These are phyloP conservation scores for Smutsia temminckii DNA, from an alignment of 2,797 vertebrate species.

Conservation along the genomic window DNA sequence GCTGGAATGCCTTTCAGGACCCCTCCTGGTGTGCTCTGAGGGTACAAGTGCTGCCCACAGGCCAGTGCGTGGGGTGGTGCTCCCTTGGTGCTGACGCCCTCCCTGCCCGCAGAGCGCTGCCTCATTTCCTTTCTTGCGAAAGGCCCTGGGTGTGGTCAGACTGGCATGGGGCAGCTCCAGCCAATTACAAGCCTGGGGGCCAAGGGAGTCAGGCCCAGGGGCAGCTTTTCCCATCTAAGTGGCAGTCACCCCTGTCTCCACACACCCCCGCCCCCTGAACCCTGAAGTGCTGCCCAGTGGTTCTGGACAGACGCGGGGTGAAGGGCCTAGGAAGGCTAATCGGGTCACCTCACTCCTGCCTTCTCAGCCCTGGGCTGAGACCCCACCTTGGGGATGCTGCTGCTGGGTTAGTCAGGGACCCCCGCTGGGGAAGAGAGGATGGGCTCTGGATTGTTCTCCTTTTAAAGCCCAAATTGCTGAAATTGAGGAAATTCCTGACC, in stretches of 20 bases:
- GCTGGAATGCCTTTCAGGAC: conserved; percentile 45
- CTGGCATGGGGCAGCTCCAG: conserved; percentile 71
- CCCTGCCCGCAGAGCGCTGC: conserved; percentile 77
- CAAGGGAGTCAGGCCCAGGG: conserved; percentile 43
- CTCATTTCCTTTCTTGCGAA: conserved; percentile 80
- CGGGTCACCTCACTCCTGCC: background rate
- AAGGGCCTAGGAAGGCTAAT: background rate
- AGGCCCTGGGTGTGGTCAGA: conserved; percentile 75
- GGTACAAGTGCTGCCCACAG: background rate
- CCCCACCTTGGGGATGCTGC: background rate
- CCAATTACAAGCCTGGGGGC: conserved; percentile 66
- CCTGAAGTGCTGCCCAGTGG: background rate
- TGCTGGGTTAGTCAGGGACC: conserved; percentile 52
- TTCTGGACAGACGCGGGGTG: background rate
- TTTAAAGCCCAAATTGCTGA: conserved; percentile 86
- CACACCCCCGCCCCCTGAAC: background rate
- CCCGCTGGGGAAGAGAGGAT: conserved; percentile 58
- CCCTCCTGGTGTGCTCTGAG: background rate
- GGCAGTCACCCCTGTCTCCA: background rate
- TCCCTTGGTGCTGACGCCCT: conserved; percentile 48
- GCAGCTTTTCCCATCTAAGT: conserved; percentile 42
- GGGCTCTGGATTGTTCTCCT: conserved; percentile 72
- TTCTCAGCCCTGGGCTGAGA: background rate
- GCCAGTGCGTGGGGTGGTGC: conserved; percentile 47
- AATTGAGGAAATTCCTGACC: conserved; percentile 87